Evolutionary conservation across 2,113 vertebrate genomes (phyloP), one percentile per base, ranked within the genome.

Genomic region (Eretmochelys imbricata): DNA sequence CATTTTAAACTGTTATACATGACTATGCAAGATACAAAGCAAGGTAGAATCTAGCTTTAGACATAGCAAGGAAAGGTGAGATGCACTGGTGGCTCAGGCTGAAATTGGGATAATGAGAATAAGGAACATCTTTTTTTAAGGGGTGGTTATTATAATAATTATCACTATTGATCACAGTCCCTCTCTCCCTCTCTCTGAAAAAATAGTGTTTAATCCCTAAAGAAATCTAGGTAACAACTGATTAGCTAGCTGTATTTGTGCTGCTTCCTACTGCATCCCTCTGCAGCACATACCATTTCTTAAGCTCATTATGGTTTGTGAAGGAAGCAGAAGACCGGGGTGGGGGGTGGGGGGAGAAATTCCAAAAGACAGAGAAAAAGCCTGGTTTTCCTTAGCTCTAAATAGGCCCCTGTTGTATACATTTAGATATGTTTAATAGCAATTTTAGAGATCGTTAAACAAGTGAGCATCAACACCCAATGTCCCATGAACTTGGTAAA

Each of bases 371-470:
- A 69, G 65, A 20, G 65, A 69, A 69, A 38, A 69, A 10, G 8
- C 65, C 24, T 80, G 14, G 3, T 1, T 79, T 81, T 4, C 13
- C 84, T 88, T 87, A 14, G 54, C 81, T 91, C 62, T 75, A 62
- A 87, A 35, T 17, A 50, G 83, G 4, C 2, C 0, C 31, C 50
- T 78, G 25, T 5, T 83, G 5, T 29, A 11, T 8, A 2, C 2
- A 13, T 42, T 72, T 89, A 38, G 4, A 27, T 25, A 83, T 12
- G 2, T 65, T 82, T 80, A 75, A 16, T 14, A 13, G 84, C 10
- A 92, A 84, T n/a, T 55, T 57, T 48, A 88, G 22, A 78, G 78
- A 59, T 46, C 86, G 42, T 84, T 84, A 62, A 62, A 75, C 3
- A 53, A 65, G 51, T 82, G 31, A 65, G 59, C 6, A 65, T 27